Evolutionary conservation across 2,888 invertebrate species (phyloP).

Genomic region (Eupithecia tripunctaria): DNA sequence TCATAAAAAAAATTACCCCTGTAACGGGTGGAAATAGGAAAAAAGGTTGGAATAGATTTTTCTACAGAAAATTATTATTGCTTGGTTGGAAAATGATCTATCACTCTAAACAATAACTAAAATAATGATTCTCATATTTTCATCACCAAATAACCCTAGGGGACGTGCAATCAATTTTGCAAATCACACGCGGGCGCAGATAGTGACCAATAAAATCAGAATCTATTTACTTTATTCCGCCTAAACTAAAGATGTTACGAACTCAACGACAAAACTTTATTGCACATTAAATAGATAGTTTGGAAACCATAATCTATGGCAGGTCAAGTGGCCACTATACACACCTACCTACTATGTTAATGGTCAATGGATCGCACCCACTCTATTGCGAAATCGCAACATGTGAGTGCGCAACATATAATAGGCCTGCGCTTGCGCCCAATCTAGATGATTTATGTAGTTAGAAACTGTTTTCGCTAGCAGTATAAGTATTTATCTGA

Average conservation of each 20-base stretch:
- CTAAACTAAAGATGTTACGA: background rate
- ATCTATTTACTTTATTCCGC: background rate
- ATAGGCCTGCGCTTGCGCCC: background rate
- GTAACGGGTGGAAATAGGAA: too few relatives aligned
- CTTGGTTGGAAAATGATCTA: too few relatives aligned
- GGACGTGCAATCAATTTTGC: too few relatives aligned
- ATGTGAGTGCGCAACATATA: background rate
- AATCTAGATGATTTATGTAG: background rate
- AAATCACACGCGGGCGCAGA: too few relatives aligned
- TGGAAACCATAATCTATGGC: constrained; percentile 2
- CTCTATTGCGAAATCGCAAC: background rate
- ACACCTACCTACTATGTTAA: background rate
- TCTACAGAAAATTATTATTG: too few relatives aligned
- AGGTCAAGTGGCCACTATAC: constrained; percentile 6
- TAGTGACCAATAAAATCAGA: background rate
- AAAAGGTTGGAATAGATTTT: too few relatives aligned
- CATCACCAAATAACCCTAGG: too few relatives aligned
- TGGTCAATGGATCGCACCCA: constrained; percentile 1
- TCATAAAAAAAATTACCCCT: too few relatives aligned
- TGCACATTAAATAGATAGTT: constrained; percentile 2
- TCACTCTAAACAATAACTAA: too few relatives aligned
- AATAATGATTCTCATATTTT: too few relatives aligned
- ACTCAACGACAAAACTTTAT: background rate
- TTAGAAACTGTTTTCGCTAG: background rate
- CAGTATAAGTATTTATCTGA: background rate